Evolutionary conservation across 2,113 vertebrate species (phyloP).

Genomic region (Neodontobutis hainanensis): DNA sequence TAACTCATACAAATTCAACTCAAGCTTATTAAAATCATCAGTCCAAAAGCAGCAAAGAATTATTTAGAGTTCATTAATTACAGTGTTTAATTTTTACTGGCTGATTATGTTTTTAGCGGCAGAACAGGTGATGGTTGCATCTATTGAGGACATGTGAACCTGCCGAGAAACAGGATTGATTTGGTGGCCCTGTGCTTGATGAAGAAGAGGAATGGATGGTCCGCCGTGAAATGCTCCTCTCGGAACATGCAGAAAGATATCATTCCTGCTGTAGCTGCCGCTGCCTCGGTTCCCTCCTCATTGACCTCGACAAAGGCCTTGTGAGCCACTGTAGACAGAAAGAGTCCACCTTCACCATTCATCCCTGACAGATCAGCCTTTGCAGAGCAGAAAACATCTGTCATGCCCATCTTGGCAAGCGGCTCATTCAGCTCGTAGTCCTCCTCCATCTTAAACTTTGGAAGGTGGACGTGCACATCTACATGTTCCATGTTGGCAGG

Average conservation of each 20-base stretch:
- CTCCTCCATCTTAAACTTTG: slow-evolving; percentile 90
- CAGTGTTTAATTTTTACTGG: too few species aligned
- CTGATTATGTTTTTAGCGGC: background rate
- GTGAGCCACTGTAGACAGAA: slow-evolving; percentile 86
- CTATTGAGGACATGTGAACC: slow-evolving; percentile 71
- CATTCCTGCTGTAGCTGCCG: slow-evolving; percentile 85
- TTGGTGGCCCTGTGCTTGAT: slow-evolving; percentile 85
- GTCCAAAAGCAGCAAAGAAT: too few species aligned
- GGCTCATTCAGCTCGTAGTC: slow-evolving; percentile 79
- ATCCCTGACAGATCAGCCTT: slow-evolving; percentile 89
- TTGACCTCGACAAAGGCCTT: slow-evolving; percentile 93
- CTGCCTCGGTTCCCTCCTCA: slow-evolving; percentile 92
- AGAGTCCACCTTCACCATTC: slow-evolving; percentile 80
- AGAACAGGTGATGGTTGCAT: background rate
- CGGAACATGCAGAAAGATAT: slow-evolving; percentile 58
- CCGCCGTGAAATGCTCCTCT: slow-evolving; percentile 81
- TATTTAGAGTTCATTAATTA: too few species aligned
- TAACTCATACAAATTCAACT: too few species aligned
- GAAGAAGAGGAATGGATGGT: slow-evolving; percentile 94
- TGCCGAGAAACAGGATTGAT: slow-evolving; percentile 86
- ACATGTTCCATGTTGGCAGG: slow-evolving; percentile 69
- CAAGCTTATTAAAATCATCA: too few species aligned
- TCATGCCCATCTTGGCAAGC: slow-evolving; percentile 82
- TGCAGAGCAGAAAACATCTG: slow-evolving; percentile 78
- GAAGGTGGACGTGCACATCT: slow-evolving; percentile 81